Evolutionary conservation across 2,888 invertebrate genomes (phyloP).

Genomic region (Tanytarsus gracilentus): DNA sequence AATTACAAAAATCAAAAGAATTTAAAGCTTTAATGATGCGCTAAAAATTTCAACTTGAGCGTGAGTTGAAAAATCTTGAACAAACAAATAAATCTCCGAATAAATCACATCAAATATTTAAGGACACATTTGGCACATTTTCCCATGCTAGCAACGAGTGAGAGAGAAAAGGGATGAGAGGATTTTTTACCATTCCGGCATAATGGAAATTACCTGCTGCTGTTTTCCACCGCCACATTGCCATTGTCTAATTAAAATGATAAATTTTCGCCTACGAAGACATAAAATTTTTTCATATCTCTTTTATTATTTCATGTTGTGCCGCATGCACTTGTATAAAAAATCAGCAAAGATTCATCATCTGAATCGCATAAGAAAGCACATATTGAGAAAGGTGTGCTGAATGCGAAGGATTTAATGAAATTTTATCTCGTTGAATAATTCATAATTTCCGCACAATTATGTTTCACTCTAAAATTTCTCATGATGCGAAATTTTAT

Average conservation of each 20-base stretch:
- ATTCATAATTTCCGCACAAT: too few relatives aligned
- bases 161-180: neutral
- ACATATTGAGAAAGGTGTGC: neutral
- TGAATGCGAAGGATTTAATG: neutral
- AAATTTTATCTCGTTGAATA: constrained; percentile 1
- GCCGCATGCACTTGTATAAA: neutral
- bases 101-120: constrained; percentile 28
- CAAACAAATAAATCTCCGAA: constrained; percentile 18
- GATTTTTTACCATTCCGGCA: too few relatives aligned
- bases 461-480: too few relatives aligned
- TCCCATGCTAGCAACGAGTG: neutral
- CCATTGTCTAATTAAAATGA: constrained; percentile 28
- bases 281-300: neutral
- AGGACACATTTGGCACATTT: constrained; percentile 21
- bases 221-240: too few relatives aligned
- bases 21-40: neutral
- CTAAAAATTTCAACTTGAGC: neutral
- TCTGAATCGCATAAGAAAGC: neutral
- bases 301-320: neutral
- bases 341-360: constrained; percentile 24
- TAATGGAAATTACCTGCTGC: constrained; percentile 24
- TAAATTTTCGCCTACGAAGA: constrained; percentile 15
- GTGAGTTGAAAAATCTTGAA: neutral
- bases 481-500: too few relatives aligned
- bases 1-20: neutral